These are phyloP conservation scores for Sycobia sp. DNA, from an alignment of 1,140 invertebrate genomes.

Conservation along the genomic window DNA sequence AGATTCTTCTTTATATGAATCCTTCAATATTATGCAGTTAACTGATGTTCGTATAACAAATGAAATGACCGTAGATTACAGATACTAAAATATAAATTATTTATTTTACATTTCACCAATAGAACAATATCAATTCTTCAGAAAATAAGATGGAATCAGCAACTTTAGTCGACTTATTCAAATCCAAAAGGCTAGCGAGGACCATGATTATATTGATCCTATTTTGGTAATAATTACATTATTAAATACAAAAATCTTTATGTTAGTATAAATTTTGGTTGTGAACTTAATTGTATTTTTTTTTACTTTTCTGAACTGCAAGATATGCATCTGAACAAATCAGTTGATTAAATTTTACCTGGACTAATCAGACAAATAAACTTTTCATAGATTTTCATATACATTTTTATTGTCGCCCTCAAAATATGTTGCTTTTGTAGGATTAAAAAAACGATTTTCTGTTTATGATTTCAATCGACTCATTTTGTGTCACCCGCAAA, in stretches of 20 bases:
- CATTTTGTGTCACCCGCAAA: too few relatives aligned
- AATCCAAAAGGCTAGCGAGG: slow-evolving; percentile 62
- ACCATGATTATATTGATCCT: slow-evolving; percentile 65
- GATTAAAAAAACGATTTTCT: too few relatives aligned
- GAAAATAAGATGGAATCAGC: slow-evolving; percentile 51
- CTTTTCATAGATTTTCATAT: background rate
- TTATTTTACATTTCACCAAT: too few relatives aligned
- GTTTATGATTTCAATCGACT: too few relatives aligned
- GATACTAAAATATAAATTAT: too few relatives aligned
- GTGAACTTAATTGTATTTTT: background rate
- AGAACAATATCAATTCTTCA: slow-evolving; percentile 48
- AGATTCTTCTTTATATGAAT: too few relatives aligned
- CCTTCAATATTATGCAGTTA: background rate
- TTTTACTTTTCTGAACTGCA: background rate
- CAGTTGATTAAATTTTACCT: background rate
- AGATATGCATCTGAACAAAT: background rate
- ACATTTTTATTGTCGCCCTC: background rate
- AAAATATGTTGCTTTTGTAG: too few relatives aligned
- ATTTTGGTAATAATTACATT: slow-evolving; percentile 59
- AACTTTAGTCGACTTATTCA: slow-evolving; percentile 65
- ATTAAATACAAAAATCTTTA: too few relatives aligned
- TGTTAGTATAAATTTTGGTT: too few relatives aligned
- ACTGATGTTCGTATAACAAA: too few relatives aligned
- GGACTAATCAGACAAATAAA: background rate
- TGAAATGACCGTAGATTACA: too few relatives aligned